These are phyloP conservation scores for Meloe dianella DNA, from an alignment of 2,888 invertebrate species.

Conservation along the genomic window DNA sequence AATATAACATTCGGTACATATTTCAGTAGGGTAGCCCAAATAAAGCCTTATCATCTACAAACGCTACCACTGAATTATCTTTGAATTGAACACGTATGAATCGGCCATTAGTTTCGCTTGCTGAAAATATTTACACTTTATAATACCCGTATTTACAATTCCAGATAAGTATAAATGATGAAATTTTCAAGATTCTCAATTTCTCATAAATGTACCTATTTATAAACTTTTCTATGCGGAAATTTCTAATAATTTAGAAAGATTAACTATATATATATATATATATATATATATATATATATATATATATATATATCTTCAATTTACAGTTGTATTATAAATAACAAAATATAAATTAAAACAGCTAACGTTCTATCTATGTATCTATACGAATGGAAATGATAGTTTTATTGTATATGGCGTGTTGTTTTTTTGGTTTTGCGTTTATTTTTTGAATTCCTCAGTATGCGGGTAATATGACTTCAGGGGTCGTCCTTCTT, in stretches of 20 bases:
- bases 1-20: no score
- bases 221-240: neutral
- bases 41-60: no score
- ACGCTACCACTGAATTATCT: no score
- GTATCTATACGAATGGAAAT: no score
- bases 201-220: neutral
- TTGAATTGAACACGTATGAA: neutral
- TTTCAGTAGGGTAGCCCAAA: no score
- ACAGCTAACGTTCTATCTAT: neutral
- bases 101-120: neutral
- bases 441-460: neutral
- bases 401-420: slow-evolving; percentile 4
- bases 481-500: slow-evolving; percentile 11
- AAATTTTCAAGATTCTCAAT: neutral
- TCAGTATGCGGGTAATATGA: slow-evolving; percentile 7
- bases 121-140: neutral
- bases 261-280: slow-evolving; percentile 1
- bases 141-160: neutral
- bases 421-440: no score
- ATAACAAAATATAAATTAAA: slow-evolving; percentile 8
- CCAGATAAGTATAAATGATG: neutral
- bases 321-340: slow-evolving; percentile 11
- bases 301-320: no score
- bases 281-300: no score
- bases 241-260: slow-evolving; percentile 2